Evolutionary conservation across 2,888 invertebrate species (phyloP).

Genomic region (Andrena praecox): DNA sequence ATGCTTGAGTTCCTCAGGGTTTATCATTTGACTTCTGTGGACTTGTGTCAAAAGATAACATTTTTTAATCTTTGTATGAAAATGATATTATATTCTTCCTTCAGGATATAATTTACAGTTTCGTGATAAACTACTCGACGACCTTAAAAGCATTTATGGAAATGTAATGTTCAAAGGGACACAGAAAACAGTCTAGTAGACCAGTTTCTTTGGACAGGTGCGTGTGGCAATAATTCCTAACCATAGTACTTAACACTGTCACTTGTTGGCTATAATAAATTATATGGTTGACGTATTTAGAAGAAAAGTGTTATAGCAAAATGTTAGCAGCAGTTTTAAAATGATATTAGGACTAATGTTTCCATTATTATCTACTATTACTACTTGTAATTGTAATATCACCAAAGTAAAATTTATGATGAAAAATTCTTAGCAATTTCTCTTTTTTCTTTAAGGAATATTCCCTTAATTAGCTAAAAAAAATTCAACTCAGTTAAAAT

Average conservation of each 20-base stretch:
- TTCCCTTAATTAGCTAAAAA: no score
- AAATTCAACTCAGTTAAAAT: no score
- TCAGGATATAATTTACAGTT: neutral
- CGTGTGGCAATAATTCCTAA: conserved; percentile 40
- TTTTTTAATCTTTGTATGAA: no score
- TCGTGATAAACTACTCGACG: neutral
- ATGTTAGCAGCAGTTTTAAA: neutral
- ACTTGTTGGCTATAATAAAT: conserved; percentile 13
- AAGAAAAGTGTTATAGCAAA: neutral
- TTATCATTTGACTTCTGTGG: no score
- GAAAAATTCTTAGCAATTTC: no score
- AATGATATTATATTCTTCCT: neutral
- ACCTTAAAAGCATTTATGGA: neutral
- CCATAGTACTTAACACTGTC: conserved; percentile 8
- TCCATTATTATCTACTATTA: no score
- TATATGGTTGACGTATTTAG: neutral
- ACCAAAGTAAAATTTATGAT: no score
- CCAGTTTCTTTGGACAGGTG: conserved; percentile 60
- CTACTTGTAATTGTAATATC: no score
- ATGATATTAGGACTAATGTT: neutral
- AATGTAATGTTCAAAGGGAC: neutral
- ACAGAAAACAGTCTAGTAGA: neutral
- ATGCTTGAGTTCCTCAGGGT: no score
- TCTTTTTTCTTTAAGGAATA: no score
- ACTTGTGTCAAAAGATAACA: no score